phyloP scores from a whole-genome alignment of 2,797 vertebrate genomes.

The Botia almorhae region DNA sequence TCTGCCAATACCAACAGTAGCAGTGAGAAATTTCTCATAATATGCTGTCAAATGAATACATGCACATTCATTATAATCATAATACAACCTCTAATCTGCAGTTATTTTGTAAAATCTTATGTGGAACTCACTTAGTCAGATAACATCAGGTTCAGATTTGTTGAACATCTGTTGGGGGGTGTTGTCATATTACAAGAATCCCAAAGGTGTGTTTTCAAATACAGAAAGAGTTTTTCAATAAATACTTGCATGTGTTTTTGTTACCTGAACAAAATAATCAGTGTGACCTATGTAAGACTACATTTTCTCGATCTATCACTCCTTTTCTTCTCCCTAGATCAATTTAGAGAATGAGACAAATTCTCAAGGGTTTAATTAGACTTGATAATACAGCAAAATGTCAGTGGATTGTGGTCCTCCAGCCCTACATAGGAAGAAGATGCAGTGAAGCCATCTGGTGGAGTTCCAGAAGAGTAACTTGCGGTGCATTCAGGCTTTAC shows the following conservation, averaged over 20 bases:
- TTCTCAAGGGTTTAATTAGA: slow-evolving; percentile 57
- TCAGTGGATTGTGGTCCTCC: slow-evolving; percentile 19
- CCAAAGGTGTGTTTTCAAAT: background rate
- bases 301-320: slow-evolving; percentile 23
- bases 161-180: background rate
- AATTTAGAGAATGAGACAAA: slow-evolving; percentile 36
- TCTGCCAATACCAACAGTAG: background rate
- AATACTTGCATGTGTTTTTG: too few species aligned
- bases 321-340: slow-evolving; percentile 26
- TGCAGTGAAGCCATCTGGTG: slow-evolving; percentile 19
- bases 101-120: too few species aligned
- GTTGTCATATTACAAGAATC: too few species aligned
- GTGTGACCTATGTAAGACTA: background rate
- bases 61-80: background rate
- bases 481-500: too few species aligned
- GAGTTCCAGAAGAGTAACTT: background rate
- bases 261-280: slow-evolving; percentile 31
- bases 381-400: slow-evolving; percentile 28
- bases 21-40: background rate
- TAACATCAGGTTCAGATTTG: background rate
- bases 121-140: too few species aligned
- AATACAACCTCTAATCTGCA: background rate
- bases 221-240: too few species aligned
- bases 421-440: background rate
- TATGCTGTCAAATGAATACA: background rate